Base-by-base conservation (phyloP, 53 echinoderm and acorn worm genomes). In the Apostichopus leukothele region DNA sequence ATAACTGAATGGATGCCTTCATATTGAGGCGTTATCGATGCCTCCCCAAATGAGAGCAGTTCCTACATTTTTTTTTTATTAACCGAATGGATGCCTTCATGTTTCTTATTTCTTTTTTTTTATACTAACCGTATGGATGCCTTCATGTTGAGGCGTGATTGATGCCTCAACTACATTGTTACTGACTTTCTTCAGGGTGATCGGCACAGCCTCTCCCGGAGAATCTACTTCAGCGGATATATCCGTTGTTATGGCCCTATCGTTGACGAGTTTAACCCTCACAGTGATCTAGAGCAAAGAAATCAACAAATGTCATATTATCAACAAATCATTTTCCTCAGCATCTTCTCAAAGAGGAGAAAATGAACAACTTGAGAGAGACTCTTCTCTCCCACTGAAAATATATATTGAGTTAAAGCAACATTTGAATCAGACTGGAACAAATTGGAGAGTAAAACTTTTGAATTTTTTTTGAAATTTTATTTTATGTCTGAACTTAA, bases 141-240 rank as follows among this genome's bases (percentile, higher is more conserved):
- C 96, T 51, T 89, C 94, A 53, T 96, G 88, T 9, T 86, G 57
- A 18, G 98, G 99, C 25, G 86, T 75, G 25, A 99, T 92, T n/a
- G 91, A 77, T n/a, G 93, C 93, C 80, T 96, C 94, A 5, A 96
- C 92, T 61, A 93, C 86, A 4, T 96, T 92, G 10, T 85, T 81
- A 23, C 88, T 89, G 14, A 93, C 76, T 19, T 92, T 93, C 90
- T 93, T 92, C 10, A 94, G 88, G 78, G 83, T 88, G 92, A 96
- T 96, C 7, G 91, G 91, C 9, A 93, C 91, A 25, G 96, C 91
- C 14, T 92, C 87, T 4, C 93, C 96, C 4, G 94, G 99, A 16
- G 93, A 84, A n/a, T 99, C 91, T 7, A 99, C 88, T 78, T 93
- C 90, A 6, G 99, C 99, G 19, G 96, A 92, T 80, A 99, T 96